Evolutionary conservation across 2,113 vertebrate species (phyloP).

Genomic region (Neopipo cinnamomea): DNA sequence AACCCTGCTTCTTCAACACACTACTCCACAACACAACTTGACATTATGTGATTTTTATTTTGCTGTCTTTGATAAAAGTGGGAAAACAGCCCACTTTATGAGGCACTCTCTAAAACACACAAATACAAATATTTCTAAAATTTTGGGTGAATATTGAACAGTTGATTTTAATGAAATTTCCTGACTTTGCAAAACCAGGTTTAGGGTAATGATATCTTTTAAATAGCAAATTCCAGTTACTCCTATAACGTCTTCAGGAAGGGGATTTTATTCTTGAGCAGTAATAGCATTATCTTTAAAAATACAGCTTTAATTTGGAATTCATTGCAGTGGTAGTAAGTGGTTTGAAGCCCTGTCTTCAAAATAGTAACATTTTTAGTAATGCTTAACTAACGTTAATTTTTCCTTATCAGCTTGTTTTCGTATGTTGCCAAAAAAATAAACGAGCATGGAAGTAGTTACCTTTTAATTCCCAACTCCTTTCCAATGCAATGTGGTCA

Average conservation of each 20-base stretch:
- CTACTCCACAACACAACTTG: background rate
- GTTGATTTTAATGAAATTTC: background rate
- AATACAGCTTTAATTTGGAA: background rate
- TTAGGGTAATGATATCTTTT: background rate
- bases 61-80: background rate
- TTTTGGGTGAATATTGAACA: background rate
- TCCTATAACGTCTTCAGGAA: background rate
- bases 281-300: background rate
- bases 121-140: background rate
- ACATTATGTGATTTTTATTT: background rate
- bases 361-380: slow-evolving; percentile 9
- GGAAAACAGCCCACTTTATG: background rate
- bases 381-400: background rate
- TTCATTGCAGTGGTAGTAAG: background rate
- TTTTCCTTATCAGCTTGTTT: slow-evolving; percentile 12
- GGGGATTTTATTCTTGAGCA: background rate
- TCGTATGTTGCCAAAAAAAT: background rate
- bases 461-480: background rate
- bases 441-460: background rate
- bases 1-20: background rate
- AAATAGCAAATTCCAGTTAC: background rate
- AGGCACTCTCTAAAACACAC: background rate
- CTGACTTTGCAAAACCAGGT: background rate
- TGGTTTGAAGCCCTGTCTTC: background rate
- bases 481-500: background rate